Evolutionary conservation across 2,113 vertebrate species (phyloP), one percentile per base, ranked within the genome.

Genomic region (Pleuronectes platessa): DNA sequence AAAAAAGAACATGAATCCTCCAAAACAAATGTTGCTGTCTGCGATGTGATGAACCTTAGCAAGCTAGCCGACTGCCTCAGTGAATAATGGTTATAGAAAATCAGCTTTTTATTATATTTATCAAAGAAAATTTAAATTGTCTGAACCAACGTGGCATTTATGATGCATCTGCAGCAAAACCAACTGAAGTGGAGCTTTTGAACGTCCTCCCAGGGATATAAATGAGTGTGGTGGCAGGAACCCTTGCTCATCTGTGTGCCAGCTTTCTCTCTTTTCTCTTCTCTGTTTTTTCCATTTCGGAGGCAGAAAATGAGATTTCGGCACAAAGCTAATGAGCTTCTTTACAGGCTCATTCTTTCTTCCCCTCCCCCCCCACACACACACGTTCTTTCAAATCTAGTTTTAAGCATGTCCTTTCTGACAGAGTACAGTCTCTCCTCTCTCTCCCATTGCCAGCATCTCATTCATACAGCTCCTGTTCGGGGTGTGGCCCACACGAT

Each of bases 401-500:
- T 83, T 23, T 64, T 59, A 61, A 61, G 54, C 55, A 47, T 2
- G 9, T 68, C 31, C 3, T 74, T 72, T 61, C 5, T 2, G 2
- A 18, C 60, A 37, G 18, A 14, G 1, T 59, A 27, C 63, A 78
- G 53, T 10, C 71, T 60, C 56, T 62, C 35, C 63, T 18, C 27
- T 24, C 55, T 15, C 58, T 49, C n/a, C 20, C 31, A 17, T 61
- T 9, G n/a, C 42, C 54, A 40, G 53, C 74, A 69, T 81, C 70
- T 67, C 60, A 74, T 73, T 84, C 74, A 72, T 81, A 58, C 20
- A 24, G 56, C 70, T 74, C 59, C 78, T 84, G 75, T 74, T 56
- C 69, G 60, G 87, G 90, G 90, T 76, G 84, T 12, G 71, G 86
- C 84, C 78, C 17, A 2, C 64, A 15, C 27, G 54, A 82, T 88